phyloP scores from a whole-genome alignment of 2,113 vertebrate species.

The Entelurus aequoreus region DNA sequence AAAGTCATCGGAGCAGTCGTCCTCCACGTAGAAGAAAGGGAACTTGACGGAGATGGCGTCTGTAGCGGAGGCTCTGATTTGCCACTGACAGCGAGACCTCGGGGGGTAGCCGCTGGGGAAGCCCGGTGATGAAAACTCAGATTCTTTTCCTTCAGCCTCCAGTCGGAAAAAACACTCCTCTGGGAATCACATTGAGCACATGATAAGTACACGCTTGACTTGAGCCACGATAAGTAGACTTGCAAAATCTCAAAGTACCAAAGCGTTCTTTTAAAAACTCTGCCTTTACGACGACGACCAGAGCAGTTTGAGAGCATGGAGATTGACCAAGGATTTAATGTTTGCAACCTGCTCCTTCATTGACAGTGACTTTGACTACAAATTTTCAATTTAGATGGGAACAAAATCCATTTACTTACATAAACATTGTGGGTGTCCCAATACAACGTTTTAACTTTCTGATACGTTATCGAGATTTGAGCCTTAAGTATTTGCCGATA shows the following conservation, averaged over 20 bases:
- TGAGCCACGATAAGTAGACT: not conserved
- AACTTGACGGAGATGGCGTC: conserved; percentile 57
- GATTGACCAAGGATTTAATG: not conserved
- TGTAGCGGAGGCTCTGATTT: conserved; percentile 59
- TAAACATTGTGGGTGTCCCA: too few species aligned
- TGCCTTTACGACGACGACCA: not conserved
- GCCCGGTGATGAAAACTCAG: conserved; percentile 59
- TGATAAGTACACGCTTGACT: not conserved
- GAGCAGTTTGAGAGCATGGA: not conserved
- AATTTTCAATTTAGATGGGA: too few species aligned
- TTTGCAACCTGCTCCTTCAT: too few species aligned
- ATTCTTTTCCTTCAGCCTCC: conserved; percentile 24
- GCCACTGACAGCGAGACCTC: conserved; percentile 72
- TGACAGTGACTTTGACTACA: too few species aligned
- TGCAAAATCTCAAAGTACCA: not conserved
- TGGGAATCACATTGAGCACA: conserved; percentile 28
- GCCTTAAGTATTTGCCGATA: too few species aligned
- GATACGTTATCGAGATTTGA: too few species aligned
- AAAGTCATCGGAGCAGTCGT: conserved; percentile 71
- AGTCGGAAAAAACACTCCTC: conserved; percentile 59
- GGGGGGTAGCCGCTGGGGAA: conserved; percentile 53
- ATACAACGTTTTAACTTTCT: too few species aligned
- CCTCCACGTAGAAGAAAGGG: conserved; percentile 67
- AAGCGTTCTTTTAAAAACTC: not conserved
- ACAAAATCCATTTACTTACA: too few species aligned